phyloP scores from a whole-genome alignment of 2,888 invertebrate genomes.

The Drosophila cracens region DNA sequence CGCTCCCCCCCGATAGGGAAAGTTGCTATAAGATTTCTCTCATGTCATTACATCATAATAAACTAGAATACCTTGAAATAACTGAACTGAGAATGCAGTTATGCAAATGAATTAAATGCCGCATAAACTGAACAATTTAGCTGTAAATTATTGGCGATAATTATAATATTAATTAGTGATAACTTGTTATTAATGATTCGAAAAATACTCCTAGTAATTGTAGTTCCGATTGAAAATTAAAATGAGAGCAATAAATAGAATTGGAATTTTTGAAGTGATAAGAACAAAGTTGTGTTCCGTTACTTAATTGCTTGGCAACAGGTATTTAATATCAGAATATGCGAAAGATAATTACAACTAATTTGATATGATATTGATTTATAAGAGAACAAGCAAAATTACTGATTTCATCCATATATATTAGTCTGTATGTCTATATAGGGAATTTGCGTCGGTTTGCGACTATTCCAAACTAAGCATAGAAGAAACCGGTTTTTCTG shows the following conservation, averaged over 20 bases:
- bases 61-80: not conserved
- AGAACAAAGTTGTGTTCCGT: slow-evolving; percentile 19
- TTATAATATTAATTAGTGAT: not conserved
- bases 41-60: not conserved
- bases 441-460: slow-evolving; percentile 24
- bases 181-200: not conserved
- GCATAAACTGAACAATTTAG: not conserved
- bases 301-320: slow-evolving; percentile 1
- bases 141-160: not conserved
- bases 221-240: not conserved
- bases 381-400: not conserved
- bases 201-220: not conserved
- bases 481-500: slow-evolving; percentile 44
- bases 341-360: not conserved
- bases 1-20: not conserved
- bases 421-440: not conserved
- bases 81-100: not conserved
- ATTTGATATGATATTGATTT: not conserved
- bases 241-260: slow-evolving; percentile 5
- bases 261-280: slow-evolving; percentile 17
- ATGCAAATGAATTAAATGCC: not conserved
- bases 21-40: not conserved
- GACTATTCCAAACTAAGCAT: slow-evolving; percentile 17
- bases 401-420: not conserved
- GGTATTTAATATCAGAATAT: not conserved